Evolutionary conservation across 1,140 invertebrate species (phyloP).

Genomic region (Drosophila burlai): DNA sequence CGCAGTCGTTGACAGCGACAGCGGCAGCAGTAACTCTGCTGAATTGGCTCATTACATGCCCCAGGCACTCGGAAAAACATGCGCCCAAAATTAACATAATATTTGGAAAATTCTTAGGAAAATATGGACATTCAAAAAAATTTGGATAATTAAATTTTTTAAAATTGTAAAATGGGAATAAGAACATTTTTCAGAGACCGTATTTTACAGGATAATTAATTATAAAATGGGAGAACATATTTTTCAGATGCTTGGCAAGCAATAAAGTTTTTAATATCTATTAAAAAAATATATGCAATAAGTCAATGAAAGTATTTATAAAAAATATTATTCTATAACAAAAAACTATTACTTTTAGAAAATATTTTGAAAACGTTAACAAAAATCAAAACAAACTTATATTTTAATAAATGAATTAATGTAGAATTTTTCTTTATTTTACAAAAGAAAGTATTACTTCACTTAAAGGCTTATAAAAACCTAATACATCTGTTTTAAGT

Average conservation of each 20-base stretch:
- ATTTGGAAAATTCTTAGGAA: background rate
- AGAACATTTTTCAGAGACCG: background rate
- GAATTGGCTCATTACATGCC: conserved; percentile 48
- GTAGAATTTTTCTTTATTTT: background rate
- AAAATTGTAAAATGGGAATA: background rate
- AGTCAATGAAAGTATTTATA: no score
- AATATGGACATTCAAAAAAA: background rate
- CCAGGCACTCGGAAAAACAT: conserved; percentile 29
- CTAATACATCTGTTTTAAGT: no score
- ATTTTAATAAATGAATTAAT: background rate
- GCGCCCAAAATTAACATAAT: background rate
- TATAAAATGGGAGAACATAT: no score
- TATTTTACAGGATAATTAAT: no score
- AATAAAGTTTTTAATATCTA: no score
- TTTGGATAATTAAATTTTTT: no score
- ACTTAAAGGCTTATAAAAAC: background rate
- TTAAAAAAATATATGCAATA: no score
- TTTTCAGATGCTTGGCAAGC: no score
- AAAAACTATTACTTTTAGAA: no score
- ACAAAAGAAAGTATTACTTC: background rate
- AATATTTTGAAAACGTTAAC: background rate
- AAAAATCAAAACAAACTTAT: background rate
- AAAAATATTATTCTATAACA: no score
- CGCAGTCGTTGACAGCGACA: conserved; percentile 36
- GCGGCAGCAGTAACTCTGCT: conserved; percentile 30